Conservation (phyloP, 2,113 vertebrate species). For the Phalacrocorax aristotelis region DNA sequence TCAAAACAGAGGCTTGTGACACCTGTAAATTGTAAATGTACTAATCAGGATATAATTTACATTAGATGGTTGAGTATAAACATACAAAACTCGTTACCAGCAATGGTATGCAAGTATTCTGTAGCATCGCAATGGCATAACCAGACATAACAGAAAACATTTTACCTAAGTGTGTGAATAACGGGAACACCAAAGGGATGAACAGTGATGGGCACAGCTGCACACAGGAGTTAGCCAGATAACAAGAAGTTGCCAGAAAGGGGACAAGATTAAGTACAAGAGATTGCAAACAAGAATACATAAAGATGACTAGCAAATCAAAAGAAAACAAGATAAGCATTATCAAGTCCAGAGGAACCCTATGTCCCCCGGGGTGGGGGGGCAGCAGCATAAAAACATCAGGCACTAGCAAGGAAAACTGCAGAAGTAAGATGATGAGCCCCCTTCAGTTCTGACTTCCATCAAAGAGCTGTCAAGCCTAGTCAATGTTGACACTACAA, state of each 20-base stretch:
- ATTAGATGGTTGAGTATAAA: background rate
- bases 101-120: background rate
- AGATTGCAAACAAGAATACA: background rate
- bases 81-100: background rate
- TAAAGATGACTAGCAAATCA: background rate
- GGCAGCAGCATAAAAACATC: background rate
- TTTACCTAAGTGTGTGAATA: background rate
- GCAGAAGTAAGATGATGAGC: background rate
- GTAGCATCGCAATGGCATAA: fast-evolving
- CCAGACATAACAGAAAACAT: background rate
- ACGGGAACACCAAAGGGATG: background rate
- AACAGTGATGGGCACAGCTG: background rate
- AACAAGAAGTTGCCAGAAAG: background rate
- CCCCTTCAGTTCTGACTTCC: background rate
- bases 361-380: background rate
- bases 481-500: background rate
- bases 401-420: background rate
- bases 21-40: background rate
- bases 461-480: background rate
- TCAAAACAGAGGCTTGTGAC: background rate
- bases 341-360: background rate
- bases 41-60: background rate
- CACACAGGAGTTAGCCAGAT: background rate
- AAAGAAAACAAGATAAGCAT: background rate
- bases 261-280: background rate